Evolutionary conservation across 2,797 vertebrate species (phyloP).

Genomic region (Syngnathus acus): DNA sequence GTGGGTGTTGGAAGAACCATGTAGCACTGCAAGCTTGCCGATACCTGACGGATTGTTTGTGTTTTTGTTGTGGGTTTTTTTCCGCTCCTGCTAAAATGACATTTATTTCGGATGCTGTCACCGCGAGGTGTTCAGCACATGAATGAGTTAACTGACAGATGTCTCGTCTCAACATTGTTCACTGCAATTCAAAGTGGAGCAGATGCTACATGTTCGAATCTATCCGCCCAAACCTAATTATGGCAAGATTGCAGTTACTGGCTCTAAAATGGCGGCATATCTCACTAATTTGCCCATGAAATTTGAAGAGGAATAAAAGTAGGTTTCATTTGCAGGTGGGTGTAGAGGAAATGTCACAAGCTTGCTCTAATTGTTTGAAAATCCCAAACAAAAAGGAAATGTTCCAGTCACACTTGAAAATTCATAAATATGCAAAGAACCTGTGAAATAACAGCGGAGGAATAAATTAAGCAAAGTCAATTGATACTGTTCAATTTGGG

Average conservation of each 20-base stretch:
- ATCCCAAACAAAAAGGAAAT: not conserved
- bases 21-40: slow-evolving; percentile 2
- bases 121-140: not conserved
- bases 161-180: not conserved
- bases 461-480: not conserved
- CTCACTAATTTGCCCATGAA: not conserved
- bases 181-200: not conserved
- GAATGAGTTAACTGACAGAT: not conserved
- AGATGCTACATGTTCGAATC: not conserved
- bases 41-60: slow-evolving; percentile 7
- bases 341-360: not conserved
- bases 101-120: not conserved
- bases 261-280: not conserved
- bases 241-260: not conserved
- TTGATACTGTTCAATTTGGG: not conserved
- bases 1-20: slow-evolving; percentile 19
- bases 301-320: not conserved
- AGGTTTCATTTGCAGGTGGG: not conserved
- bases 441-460: not conserved
- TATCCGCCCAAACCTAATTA: slow-evolving; percentile 1
- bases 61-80: slow-evolving; percentile 3
- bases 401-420: not conserved
- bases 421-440: not conserved
- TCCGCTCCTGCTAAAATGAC: not conserved
- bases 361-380: not conserved